These are phyloP conservation scores for Uria lomvia DNA, from an alignment of 2,113 vertebrate species.

Conservation along the genomic window DNA sequence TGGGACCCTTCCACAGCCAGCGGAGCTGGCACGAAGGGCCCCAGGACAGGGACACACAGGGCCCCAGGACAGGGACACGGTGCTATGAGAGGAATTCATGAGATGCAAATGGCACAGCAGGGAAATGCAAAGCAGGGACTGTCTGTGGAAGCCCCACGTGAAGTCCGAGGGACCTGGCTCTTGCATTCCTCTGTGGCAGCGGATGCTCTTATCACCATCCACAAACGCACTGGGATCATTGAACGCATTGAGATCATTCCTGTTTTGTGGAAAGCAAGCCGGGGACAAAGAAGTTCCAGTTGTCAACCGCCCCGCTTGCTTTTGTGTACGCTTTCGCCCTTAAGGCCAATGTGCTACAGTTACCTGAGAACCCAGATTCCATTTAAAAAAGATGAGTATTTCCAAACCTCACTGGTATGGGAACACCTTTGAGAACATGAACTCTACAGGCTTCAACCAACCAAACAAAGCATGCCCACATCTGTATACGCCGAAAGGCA, in stretches of 20 bases:
- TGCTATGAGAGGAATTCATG: neutral
- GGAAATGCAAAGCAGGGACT: slow-evolving; percentile 7
- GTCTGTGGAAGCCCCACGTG: neutral
- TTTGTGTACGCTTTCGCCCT: neutral
- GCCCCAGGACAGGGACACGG: neutral
- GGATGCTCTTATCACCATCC: neutral
- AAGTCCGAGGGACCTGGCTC: neutral
- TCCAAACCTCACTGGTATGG: neutral
- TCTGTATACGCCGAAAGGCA: neutral
- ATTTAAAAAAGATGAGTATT: neutral
- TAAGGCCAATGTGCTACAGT: neutral
- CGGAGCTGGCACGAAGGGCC: neutral
- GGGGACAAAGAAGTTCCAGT: slow-evolving; percentile 6
- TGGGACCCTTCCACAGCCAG: neutral
- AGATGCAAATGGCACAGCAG: slow-evolving; percentile 39
- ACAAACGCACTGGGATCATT: accelerated
- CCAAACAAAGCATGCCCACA: neutral
- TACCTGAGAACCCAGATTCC: neutral
- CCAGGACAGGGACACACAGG: neutral
- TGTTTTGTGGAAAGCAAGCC: neutral
- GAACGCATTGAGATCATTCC: neutral
- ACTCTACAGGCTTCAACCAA: neutral
- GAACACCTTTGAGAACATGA: neutral
- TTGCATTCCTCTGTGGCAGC: neutral
- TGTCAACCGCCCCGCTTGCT: neutral